Conservation (phyloP, 2,113 vertebrate genomes). For the Amazona guildingii region DNA sequence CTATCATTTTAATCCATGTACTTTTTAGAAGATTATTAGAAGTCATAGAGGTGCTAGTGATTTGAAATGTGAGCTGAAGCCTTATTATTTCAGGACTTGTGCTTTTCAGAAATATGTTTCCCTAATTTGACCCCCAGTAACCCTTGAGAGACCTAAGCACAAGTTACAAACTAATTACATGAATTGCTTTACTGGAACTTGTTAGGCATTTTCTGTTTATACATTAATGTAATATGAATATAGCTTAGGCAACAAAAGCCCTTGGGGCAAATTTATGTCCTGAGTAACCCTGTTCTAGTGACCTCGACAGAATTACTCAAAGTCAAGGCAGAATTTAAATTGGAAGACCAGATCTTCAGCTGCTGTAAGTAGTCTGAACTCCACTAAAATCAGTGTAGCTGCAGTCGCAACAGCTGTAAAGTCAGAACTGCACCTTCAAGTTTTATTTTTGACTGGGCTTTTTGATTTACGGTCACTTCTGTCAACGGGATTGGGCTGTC, state of each 20-base stretch:
- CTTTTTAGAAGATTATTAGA: neutral
- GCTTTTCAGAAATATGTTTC: slow-evolving; percentile 24
- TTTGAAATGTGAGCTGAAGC: neutral
- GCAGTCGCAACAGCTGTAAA: neutral
- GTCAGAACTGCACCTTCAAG: neutral
- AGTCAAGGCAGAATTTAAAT: slow-evolving; percentile 67
- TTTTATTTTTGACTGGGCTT: neutral
- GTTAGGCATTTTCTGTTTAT: slow-evolving; percentile 59
- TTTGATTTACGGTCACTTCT: neutral
- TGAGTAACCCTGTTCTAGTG: slow-evolving; percentile 54
- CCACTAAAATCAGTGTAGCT: neutral
- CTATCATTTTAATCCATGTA: neutral
- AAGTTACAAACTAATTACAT: slow-evolving; percentile 51
- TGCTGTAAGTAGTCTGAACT: neutral
- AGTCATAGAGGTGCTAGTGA: neutral
- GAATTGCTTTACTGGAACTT: slow-evolving; percentile 42
- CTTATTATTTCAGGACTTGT: neutral
- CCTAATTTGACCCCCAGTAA: slow-evolving; percentile 42
- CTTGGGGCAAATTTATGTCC: slow-evolving; percentile 61
- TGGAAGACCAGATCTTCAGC: slow-evolving; percentile 36
- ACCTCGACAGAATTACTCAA: slow-evolving; percentile 62
- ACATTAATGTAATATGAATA: slow-evolving; percentile 66
- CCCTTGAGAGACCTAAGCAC: slow-evolving; percentile 16
- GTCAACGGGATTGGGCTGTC: neutral
- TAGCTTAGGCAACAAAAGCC: slow-evolving; percentile 47